phyloP scores from a whole-genome alignment of 2,888 invertebrate species.

The Dynastes tityus region DNA sequence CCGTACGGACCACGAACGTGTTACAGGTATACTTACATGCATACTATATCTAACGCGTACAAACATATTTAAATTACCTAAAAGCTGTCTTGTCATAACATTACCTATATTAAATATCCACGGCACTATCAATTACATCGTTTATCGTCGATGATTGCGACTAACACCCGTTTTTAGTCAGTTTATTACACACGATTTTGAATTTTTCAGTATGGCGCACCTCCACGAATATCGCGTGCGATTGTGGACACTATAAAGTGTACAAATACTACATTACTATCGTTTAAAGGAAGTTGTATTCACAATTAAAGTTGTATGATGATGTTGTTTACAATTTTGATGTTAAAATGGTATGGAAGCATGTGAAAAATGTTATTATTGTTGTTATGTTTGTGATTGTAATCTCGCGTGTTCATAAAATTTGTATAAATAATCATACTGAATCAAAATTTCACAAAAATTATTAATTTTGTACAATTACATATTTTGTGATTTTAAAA shows the following conservation, averaged over 20 bases:
- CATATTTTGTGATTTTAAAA: no score
- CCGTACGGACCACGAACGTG: background rate
- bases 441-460: no score
- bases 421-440: no score
- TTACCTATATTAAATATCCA: slow-evolving; percentile 14
- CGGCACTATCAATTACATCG: slow-evolving; percentile 13
- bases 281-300: no score
- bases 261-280: no score
- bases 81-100: slow-evolving; percentile 22
- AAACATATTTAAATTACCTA: slow-evolving; percentile 10
- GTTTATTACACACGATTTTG: slow-evolving; percentile 2
- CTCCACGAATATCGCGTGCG: background rate
- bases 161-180: background rate
- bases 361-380: no score
- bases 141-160: slow-evolving; percentile 11
- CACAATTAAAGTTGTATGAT: no score
- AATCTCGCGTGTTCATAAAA: no score
- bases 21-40: slow-evolving; percentile 1
- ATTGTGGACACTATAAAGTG: background rate
- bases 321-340: no score
- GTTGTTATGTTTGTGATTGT: no score
- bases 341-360: no score
- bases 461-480: no score
- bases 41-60: background rate
- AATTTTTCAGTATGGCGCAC: slow-evolving; percentile 1